A percentile compares a stretch with the other conserved stretches of the same genome.
Evolutionary conservation across 2,113 vertebrate genomes (phyloP).

Genomic region (Callipepla californica): DNA sequence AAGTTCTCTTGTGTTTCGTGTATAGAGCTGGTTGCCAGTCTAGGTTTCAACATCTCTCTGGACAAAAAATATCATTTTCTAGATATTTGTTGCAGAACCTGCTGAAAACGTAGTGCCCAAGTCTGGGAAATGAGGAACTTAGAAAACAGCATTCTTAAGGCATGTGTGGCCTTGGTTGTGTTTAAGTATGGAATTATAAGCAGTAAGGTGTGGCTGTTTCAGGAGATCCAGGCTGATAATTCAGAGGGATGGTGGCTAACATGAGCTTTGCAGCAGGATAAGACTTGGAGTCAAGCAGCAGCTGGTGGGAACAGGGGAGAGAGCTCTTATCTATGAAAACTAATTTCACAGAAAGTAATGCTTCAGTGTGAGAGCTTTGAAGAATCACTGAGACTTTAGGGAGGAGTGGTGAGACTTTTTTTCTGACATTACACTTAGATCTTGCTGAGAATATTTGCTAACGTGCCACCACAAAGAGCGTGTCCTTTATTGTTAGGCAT

Average conservation of each 20-base stretch:
- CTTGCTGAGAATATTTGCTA: not conserved
- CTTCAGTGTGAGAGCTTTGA: constrained; percentile 43
- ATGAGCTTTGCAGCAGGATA: not conserved
- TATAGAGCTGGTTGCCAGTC: not conserved
- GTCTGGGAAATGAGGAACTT: not conserved
- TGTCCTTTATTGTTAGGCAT: not conserved
- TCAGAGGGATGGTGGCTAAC: not conserved
- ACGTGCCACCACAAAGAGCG: not conserved
- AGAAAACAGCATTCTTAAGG: not conserved
- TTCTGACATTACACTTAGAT: not conserved
- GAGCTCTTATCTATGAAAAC: constrained; percentile 40
- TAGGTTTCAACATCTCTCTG: not conserved
- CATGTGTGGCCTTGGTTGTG: not conserved
- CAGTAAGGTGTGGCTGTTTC: not conserved
- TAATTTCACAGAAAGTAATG: not conserved
- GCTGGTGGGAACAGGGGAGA: constrained; percentile 1
- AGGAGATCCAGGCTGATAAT: not conserved
- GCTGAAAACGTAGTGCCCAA: not conserved
- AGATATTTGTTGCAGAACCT: not conserved
- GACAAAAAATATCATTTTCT: not conserved
- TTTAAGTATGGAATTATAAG: not conserved
- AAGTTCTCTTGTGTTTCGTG: not conserved
- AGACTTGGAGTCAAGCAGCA: constrained; percentile 50
- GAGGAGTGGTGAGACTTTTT: not conserved
- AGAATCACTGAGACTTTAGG: constrained; percentile 14